Evolutionary conservation across 2,113 vertebrate species (phyloP).

Genomic region (Trematocara zebra): DNA sequence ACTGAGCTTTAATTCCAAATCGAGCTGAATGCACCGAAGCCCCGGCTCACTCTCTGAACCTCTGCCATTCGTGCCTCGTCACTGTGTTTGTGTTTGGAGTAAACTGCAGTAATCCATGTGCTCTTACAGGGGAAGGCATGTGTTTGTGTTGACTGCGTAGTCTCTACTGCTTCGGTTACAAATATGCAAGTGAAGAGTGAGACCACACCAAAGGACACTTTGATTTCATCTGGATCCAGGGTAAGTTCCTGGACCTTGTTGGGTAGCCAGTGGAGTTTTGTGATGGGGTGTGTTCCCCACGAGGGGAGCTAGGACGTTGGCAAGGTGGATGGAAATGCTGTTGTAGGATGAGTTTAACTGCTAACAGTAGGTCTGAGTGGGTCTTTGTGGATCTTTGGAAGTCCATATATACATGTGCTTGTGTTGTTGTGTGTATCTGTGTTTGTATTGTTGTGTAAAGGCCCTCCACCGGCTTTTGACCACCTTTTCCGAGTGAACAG

Average conservation of each 20-base stretch:
- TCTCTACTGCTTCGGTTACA: not conserved
- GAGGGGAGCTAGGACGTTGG: not conserved
- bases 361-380: not conserved
- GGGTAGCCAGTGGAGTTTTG: not conserved
- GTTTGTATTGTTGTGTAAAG: not conserved
- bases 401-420: not conserved
- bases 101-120: not conserved
- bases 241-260: not conserved
- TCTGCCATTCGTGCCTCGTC: not conserved
- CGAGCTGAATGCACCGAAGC: not conserved
- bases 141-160: not conserved
- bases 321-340: not conserved
- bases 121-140: not conserved
- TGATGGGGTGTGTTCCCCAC: not conserved
- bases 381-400: not conserved
- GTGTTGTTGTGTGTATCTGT: not conserved
- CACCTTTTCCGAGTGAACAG: not conserved
- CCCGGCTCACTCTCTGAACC: not conserved
- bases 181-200: not conserved
- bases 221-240: not conserved
- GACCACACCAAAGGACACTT: not conserved
- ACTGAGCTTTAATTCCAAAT: not conserved
- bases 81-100: not conserved
- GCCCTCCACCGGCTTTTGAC: not conserved
- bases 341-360: not conserved